These are phyloP conservation scores for Donacobius atricapilla DNA, from an alignment of 2,113 vertebrate species.

Conservation along the genomic window DNA sequence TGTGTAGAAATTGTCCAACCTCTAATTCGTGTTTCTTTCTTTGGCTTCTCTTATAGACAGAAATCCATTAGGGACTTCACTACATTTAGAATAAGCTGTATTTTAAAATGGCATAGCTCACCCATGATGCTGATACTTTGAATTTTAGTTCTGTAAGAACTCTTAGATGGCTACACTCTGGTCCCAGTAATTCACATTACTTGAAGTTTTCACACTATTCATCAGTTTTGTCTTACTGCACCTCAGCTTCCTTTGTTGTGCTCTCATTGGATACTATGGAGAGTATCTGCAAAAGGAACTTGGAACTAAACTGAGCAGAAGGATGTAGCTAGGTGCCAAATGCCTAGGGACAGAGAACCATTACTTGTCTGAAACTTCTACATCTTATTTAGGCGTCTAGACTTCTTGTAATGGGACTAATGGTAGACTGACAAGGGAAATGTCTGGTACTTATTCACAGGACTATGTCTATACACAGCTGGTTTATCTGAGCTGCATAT, in stretches of 20 bases:
- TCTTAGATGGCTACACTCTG: background rate
- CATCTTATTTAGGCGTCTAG: background rate
- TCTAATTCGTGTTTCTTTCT: background rate
- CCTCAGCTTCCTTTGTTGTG: background rate
- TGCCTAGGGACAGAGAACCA: background rate
- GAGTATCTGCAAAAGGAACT: background rate
- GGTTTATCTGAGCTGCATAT: background rate
- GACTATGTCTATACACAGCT: background rate
- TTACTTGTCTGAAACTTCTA: background rate
- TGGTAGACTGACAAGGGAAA: background rate
- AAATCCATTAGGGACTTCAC: background rate
- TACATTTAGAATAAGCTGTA: background rate
- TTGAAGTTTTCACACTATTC: background rate
- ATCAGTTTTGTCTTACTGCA: background rate
- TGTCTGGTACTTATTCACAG: background rate
- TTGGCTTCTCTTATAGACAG: background rate
- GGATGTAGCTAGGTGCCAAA: background rate
- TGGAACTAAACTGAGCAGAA: background rate
- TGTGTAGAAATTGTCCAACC: background rate
- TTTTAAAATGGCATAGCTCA: background rate
- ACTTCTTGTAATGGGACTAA: background rate
- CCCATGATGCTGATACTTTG: background rate
- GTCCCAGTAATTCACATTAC: background rate
- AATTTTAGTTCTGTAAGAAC: background rate
- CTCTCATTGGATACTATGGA: background rate